These are phyloP conservation scores for Crypturellus tataupa DNA, from an alignment of 2,797 vertebrate genomes.

Conservation along the genomic window DNA sequence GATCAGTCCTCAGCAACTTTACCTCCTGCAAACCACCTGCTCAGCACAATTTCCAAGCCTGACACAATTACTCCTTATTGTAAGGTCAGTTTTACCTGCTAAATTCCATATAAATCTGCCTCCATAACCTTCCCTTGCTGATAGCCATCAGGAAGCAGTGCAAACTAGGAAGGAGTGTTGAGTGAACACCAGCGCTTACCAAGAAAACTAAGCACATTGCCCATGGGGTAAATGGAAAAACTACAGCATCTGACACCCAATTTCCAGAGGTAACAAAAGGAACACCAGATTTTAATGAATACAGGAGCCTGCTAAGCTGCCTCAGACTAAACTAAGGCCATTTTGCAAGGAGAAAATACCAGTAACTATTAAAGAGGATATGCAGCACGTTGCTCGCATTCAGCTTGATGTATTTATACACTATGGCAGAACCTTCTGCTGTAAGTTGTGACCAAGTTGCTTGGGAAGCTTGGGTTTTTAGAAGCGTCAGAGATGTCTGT, in stretches of 20 bases:
- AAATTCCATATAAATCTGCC: slow-evolving; percentile 43
- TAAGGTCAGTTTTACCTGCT: slow-evolving; percentile 22
- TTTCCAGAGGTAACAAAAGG: neutral
- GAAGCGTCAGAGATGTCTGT: neutral
- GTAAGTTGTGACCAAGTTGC: neutral
- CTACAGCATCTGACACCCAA: neutral
- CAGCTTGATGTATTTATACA: neutral
- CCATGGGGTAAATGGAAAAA: neutral
- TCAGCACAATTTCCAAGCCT: slow-evolving; percentile 40
- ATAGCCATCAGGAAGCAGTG: neutral
- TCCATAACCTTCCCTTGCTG: neutral
- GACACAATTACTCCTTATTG: neutral
- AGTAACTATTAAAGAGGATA: accelerated
- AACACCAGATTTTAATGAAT: neutral
- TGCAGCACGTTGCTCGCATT: neutral
- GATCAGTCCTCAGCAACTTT: neutral
- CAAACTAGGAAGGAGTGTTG: neutral
- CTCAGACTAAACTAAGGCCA: neutral
- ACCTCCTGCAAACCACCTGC: neutral
- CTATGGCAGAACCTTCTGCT: neutral
- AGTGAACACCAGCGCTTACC: neutral
- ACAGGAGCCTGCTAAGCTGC: neutral
- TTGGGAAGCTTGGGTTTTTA: neutral
- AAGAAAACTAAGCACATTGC: neutral
- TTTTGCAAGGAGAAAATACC: neutral